phyloP scores from a whole-genome alignment of 1,140 invertebrate species.

The Drosophila fuyamai region DNA sequence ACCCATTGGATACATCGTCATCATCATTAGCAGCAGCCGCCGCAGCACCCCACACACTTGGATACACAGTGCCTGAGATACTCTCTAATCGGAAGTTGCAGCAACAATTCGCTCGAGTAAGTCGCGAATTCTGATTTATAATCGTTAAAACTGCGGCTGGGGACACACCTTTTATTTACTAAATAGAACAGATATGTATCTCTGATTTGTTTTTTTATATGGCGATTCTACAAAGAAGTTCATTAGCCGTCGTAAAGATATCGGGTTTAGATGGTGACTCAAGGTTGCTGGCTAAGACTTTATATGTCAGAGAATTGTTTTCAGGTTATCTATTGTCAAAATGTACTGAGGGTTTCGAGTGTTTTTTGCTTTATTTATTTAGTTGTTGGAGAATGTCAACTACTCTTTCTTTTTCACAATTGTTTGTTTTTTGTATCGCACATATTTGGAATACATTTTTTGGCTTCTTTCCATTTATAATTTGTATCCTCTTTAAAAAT shows the following conservation, averaged over 20 bases:
- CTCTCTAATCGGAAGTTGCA: conserved; percentile 50
- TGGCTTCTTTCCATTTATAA: no score
- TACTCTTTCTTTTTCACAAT: background rate
- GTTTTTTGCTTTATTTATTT: background rate
- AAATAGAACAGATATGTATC: conserved; percentile 43
- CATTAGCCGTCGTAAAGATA: conserved; percentile 40
- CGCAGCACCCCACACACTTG: conserved; percentile 52
- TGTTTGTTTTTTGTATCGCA: background rate
- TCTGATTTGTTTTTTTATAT: conserved; percentile 21
- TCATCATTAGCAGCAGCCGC: background rate
- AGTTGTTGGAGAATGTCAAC: background rate
- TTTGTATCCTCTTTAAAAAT: no score
- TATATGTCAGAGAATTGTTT: background rate
- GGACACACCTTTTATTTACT: conserved; percentile 29
- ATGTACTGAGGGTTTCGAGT: background rate
- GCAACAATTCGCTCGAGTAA: conserved; percentile 74
- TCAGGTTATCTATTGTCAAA: background rate
- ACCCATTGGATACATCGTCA: conserved; percentile 62
- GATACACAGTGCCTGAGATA: conserved; percentile 64
- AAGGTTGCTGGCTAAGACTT: conserved; percentile 18
- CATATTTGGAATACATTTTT: no score
- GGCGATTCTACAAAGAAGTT: conserved; percentile 17
- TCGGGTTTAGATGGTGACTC: conserved; percentile 8
- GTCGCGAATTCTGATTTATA: conserved; percentile 38
- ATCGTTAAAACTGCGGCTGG: background rate